Evolutionary conservation across 1,140 invertebrate species (phyloP), one percentile per base, ranked within the genome.

Genomic region (Hypothenemus hampei): DNA sequence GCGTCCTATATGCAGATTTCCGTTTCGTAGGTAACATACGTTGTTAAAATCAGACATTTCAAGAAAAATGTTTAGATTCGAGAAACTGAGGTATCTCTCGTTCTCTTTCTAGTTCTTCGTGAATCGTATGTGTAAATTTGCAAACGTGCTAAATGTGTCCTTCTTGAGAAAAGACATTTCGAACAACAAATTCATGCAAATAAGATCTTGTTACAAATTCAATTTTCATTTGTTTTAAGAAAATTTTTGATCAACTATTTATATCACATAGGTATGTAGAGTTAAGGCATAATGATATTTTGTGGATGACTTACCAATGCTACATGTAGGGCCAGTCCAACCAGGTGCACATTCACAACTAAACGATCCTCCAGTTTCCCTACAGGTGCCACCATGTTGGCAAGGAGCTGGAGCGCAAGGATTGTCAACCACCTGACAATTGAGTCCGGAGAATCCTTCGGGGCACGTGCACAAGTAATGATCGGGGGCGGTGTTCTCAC

Each of bases 401-500:
- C 94, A 97, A 0, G 92, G 93, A 59, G 82, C 85, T 36, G 86
- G 85, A 54, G 86, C 86, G 73, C 93, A 97, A 37, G 94, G 91
- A 74, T 97, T 89, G 73, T 89, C 86, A 61, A 91, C 86, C 67
- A 87, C 84, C 74, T 95, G 91, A 76, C 93, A 97, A 65, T 92
- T 91, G 19, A 80, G 79, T 3, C 93, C 93, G 18, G 87, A 91
- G 74, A 92, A 94, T 5, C 93, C 93, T 62, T 90, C 86, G 21
- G 89, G 85, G 71, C 94, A 97, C 23, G 83, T 85, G 74, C 94
- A 97, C 52, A 87, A 80, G 75, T 94, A 97, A 60, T 88, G 84
- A 70, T 95, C 92, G 6, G 91, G 89, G 19, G 86, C 90, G 1
- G 91, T 95, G 74, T 97, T 97, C 72, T 89, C 87, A 75, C 95